Evolutionary conservation across 2,113 vertebrate genomes (phyloP).

Genomic region (Rhipidura dahli): DNA sequence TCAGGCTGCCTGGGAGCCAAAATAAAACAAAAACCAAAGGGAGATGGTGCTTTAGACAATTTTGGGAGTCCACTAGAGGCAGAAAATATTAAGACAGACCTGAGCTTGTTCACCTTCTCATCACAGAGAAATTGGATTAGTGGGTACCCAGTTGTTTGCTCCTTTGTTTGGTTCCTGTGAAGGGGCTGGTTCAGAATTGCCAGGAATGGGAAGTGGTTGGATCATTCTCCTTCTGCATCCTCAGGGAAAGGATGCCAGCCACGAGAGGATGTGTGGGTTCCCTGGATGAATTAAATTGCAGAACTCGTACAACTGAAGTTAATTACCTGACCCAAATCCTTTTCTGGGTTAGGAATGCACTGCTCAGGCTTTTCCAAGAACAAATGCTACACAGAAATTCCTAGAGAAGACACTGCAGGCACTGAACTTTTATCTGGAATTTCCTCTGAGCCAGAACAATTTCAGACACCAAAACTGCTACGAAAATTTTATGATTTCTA

Average conservation of each 20-base stretch:
- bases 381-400: not conserved
- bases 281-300: not conserved
- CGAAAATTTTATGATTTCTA: not conserved
- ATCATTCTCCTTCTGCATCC: not conserved
- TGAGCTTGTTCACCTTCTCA: not conserved
- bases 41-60: not conserved
- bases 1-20: conserved; percentile 2
- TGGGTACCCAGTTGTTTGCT: not conserved
- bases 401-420: not conserved
- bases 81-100: not conserved
- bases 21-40: not conserved
- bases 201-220: not conserved
- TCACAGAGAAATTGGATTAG: not conserved
- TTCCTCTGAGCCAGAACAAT: not conserved
- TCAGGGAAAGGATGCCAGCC: not conserved
- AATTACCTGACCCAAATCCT: not conserved
- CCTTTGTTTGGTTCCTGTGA: not conserved
- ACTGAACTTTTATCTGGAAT: not conserved
- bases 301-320: not conserved
- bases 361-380: not conserved
- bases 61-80: not conserved
- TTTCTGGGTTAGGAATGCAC: not conserved
- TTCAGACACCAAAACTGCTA: not conserved
- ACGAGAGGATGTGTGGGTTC: not conserved
- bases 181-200: not conserved